These are phyloP conservation scores for Hypolimnas misippus DNA, from an alignment of 2,888 invertebrate species.

Conservation along the genomic window DNA sequence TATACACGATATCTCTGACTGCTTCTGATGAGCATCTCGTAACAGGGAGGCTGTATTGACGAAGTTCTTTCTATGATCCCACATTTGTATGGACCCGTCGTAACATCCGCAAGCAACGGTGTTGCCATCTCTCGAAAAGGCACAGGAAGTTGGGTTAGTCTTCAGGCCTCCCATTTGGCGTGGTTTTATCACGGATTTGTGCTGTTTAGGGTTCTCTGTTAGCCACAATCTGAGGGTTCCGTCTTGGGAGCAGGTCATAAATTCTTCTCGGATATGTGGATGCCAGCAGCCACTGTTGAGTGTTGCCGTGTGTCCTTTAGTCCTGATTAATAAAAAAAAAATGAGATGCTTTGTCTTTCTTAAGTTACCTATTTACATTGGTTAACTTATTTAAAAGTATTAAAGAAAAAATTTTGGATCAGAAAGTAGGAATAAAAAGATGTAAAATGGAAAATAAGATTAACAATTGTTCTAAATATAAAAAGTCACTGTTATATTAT, in stretches of 20 bases:
- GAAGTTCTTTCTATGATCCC: constrained; percentile 96
- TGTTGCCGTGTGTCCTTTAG: constrained; percentile 97
- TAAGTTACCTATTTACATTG: too few species aligned
- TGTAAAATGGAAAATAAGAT: too few species aligned
- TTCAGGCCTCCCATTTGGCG: constrained; percentile 93
- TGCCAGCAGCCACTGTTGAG: constrained; percentile 97
- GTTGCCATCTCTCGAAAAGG: constrained; percentile 93
- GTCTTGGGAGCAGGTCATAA: constrained; percentile 97
- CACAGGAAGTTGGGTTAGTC: constrained; percentile 92
- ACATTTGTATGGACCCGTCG: constrained; percentile 98
- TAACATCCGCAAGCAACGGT: constrained; percentile 95
- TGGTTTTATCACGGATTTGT: constrained; percentile 93
- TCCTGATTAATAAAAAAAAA: constrained; percentile 72
- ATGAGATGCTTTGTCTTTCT: too few species aligned
- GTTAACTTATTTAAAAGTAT: too few species aligned
- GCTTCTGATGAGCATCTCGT: constrained; percentile 91
- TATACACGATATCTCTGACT: constrained; percentile 92
- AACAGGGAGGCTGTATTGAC: constrained; percentile 93
- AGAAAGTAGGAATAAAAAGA: too few species aligned
- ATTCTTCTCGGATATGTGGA: constrained; percentile 94
- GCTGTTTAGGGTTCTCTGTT: constrained; percentile 90
- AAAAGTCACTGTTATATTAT: too few species aligned
- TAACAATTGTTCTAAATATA: too few species aligned
- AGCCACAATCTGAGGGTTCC: constrained; percentile 97
- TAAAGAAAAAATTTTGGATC: too few species aligned